phyloP scores from a whole-genome alignment of 2,797 vertebrate genomes.

The Phrynocephalus guinanensis region DNA sequence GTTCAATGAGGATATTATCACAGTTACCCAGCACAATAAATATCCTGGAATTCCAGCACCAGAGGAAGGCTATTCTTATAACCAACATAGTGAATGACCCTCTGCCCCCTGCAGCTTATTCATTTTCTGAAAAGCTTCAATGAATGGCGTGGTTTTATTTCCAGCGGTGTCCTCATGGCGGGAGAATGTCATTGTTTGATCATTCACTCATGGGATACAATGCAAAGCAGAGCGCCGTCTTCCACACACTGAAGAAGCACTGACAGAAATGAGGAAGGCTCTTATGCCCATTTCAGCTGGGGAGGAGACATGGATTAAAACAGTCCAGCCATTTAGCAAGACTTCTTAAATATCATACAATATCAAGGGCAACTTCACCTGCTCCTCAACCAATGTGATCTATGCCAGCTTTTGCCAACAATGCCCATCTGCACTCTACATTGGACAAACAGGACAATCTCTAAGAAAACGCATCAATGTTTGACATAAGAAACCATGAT shows the following conservation, averaged over 20 bases:
- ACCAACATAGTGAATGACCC: neutral
- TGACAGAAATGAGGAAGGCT: neutral
- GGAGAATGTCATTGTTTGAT: neutral
- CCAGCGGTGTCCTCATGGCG: neutral
- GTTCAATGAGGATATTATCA: neutral
- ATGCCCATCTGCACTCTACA: no score
- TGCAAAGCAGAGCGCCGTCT: neutral
- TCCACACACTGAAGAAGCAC: neutral
- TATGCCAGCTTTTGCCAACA: no score
- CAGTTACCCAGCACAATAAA: neutral
- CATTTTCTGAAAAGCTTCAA: constrained; percentile 42
- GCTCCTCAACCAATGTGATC: no score
- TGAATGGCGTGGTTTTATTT: neutral
- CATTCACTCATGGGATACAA: neutral
- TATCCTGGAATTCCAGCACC: neutral
- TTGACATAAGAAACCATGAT: no score
- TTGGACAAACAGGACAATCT: no score
- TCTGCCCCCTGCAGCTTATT: constrained; percentile 9
- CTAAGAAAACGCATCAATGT: no score
- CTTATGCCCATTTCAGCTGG: no score
- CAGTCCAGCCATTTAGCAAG: neutral
- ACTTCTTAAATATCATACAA: neutral
- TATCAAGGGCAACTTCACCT: no score
- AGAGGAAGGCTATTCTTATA: constrained; percentile 29
- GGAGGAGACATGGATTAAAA: neutral